These are phyloP conservation scores for Agriopis marginaria DNA, from an alignment of 2,888 invertebrate genomes.

Conservation along the genomic window DNA sequence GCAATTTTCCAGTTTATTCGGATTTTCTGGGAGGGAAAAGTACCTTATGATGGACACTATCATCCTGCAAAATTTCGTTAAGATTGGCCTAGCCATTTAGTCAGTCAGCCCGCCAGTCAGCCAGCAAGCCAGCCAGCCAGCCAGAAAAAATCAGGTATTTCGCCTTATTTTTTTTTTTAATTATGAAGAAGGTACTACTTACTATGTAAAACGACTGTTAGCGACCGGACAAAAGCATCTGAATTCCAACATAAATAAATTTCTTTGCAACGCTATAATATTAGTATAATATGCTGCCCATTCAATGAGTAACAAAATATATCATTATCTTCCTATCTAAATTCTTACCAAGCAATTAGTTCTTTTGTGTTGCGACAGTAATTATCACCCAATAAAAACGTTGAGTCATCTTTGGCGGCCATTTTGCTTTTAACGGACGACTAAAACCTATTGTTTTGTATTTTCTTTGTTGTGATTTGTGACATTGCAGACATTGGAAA, in stretches of 20 bases:
- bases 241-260: not conserved
- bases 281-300: not conserved
- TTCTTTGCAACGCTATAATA: not conserved
- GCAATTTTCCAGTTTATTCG: too few species aligned
- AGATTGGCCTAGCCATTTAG: too few species aligned
- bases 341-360: slow-evolving; percentile 29
- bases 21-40: too few species aligned
- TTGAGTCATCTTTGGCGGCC: slow-evolving; percentile 34
- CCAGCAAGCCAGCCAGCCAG: too few species aligned
- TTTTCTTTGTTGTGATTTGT: slow-evolving; percentile 31
- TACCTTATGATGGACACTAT: too few species aligned
- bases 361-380: slow-evolving; percentile 29
- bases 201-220: too few species aligned
- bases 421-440: slow-evolving; percentile 33
- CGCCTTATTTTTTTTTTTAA: too few species aligned
- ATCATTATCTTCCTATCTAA: slow-evolving; percentile 9
- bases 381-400: slow-evolving; percentile 40
- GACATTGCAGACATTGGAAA: slow-evolving; percentile 5
- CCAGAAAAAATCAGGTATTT: too few species aligned
- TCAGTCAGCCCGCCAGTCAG: too few species aligned
- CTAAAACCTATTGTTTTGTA: slow-evolving; percentile 25
- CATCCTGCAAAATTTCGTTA: too few species aligned
- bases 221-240: too few species aligned
- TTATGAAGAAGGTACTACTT: too few species aligned
- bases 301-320: slow-evolving; percentile 7